Conservation (phyloP, 2,113 vertebrate species). For the Leptocoma aspasia region DNA sequence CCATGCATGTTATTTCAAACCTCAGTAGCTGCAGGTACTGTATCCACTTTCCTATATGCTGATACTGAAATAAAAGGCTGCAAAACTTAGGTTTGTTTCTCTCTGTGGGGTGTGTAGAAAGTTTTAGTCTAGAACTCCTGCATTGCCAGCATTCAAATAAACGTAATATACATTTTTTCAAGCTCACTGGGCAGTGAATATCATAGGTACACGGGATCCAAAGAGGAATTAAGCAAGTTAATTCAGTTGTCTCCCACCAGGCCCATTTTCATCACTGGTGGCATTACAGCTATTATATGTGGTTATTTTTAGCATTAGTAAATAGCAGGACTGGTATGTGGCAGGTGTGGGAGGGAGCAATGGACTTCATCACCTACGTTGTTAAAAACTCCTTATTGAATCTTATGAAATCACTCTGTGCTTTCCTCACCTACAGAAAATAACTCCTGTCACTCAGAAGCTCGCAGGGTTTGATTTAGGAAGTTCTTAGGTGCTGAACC, state of each 20-base stretch:
- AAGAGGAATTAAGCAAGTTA: neutral
- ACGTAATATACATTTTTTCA: neutral
- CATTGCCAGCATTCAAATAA: neutral
- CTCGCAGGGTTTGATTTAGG: neutral
- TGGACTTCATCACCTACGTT: neutral
- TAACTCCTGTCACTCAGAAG: neutral
- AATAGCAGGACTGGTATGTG: neutral
- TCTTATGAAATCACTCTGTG: neutral
- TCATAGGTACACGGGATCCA: neutral
- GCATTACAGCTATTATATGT: neutral
- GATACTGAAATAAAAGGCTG: neutral
- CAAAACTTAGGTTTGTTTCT: neutral
- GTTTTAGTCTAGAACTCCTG: neutral
- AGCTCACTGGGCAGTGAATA: neutral
- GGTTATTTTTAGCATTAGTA: conserved; percentile 18
- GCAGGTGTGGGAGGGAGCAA: neutral
- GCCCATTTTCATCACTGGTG: neutral
- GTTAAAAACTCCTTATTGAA: neutral
- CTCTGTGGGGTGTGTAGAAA: neutral
- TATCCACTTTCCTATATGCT: neutral
- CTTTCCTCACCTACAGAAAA: neutral
- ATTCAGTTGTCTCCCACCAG: neutral
- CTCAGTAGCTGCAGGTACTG: neutral
- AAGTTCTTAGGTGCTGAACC: neutral
- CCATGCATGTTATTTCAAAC: neutral